Evolutionary conservation across 2,888 invertebrate species (phyloP), one percentile per base, ranked within the genome.

Genomic region (Macaria liturata): DNA sequence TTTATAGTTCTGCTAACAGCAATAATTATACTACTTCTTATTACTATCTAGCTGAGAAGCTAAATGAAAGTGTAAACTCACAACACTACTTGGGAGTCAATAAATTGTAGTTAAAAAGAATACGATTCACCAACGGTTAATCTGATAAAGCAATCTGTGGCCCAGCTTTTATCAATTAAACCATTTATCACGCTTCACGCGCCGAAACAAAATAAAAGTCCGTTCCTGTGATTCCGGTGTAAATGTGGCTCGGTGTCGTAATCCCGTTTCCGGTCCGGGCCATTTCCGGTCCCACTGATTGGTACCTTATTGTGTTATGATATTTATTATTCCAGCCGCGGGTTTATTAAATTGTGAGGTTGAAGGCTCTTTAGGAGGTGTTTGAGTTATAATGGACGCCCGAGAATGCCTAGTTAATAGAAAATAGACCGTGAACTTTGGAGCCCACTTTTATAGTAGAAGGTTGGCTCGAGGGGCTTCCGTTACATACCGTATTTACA

Each of bases 261-360:
- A 62, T 57, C 63, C 60, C 51, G 51, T 57, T 51, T 59, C 53
- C 60, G 47, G 58, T 31, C 47, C 20, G 50, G 37, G 39, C 59
- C 8, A 54, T 47, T 58, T 46, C 47, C 46, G 46, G 54, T 4
- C 46, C 54, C 50, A 46, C 59, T 64, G 62, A 62, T 64, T 64
- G 62, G 65, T 59, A 49, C 51, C 59, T 55, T 58, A 64, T 62
- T 64, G 66, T 62, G 62, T 65, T 63, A 47, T 48, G 62, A 61
- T 59, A 61, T 61, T 64, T 62, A 62, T 64, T 62, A 61, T 62
- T 57, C 57, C 46, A 32, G 49, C 56, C 58, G 37, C 39, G 46
- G 40, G 9, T 49, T 58, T 54, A 58, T 49, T 54, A 46, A 54
- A 54, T 49, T 53, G 34, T 46, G 46, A 46, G 45, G 32, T 7